Base-by-base conservation (phyloP, 92 coral and sea anemone genomes). In the Chrysogorgia sp. region DNA sequence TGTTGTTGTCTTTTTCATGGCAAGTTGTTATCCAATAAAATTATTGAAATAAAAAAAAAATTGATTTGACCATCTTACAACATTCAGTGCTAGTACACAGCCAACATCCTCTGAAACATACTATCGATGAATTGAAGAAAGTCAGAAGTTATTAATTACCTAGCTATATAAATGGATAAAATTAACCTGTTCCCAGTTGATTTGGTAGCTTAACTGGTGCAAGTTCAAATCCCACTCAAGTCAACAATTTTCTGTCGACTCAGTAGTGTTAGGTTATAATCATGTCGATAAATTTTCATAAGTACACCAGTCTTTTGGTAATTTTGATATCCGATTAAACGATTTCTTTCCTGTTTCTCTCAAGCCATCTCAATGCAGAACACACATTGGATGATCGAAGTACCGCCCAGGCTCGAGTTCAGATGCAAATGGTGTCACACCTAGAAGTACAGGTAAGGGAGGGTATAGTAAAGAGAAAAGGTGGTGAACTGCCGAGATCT, bases 331-430 rank as follows among this genome's bases (percentile, higher is more conserved):
- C 3, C 5, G 21, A 17, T 5, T 52, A 17, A 52, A 17, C 4
- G 5, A 3, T 23, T 5, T 52, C 3, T 17, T 52, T 52, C 22
- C 22, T 14, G 9, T 57, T 67, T 41, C 32, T 23, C 23, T 72
- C 17, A 29, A 94, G 98, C 68, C 98, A 94, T 78, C 86, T 94
- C 19, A 92, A 87, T 63, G 67, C 90, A 9, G 98, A 94, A 56
- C 98, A 94, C 69, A 93, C 98, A 24, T 43, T 94, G 34, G 93
- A 94, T 82, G 98, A 94, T 23, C 78, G 98, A 34, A 94, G 97
- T 56, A 94, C 98, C 7, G 98, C 98, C 29, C 98, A 94, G 55
- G 98, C 97, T 10, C 70, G 98, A 48, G 98, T 94, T 6, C 98
- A 94, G 79, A 89, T 94, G 97, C 98, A 94, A 74, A 93, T 94